Percentiles rank a stretch among this genome's conserved stretches.
phyloP scores from a whole-genome alignment of 2,113 vertebrate genomes.

The Pelvicachromis taeniatus region DNA sequence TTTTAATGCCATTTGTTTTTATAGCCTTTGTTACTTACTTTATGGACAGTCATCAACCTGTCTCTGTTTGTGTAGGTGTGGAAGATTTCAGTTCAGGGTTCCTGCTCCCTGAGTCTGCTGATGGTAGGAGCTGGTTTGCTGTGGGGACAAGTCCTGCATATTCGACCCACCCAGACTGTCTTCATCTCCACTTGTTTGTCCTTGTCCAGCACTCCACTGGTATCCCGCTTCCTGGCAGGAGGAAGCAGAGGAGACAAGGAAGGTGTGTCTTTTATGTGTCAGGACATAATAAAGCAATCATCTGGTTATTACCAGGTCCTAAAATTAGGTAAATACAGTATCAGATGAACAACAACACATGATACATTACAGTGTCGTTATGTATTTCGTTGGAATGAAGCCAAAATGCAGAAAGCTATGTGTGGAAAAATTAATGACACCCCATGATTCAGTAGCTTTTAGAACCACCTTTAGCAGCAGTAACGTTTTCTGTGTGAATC shows the following conservation, averaged over 20 bases:
- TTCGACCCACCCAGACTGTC: constrained; percentile 87
- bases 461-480: not conserved
- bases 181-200: constrained; percentile 95
- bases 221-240: constrained; percentile 90
- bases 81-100: constrained; percentile 92
- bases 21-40: not conserved
- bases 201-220: constrained; percentile 92
- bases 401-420: not conserved
- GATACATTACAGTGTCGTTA: not conserved
- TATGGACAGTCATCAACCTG: not conserved
- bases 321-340: not conserved
- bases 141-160: constrained; percentile 88
- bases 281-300: not conserved
- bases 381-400: not conserved
- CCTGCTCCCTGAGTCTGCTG: constrained; percentile 85
- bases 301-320: not conserved
- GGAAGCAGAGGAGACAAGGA: constrained; percentile 86
- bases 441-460: not conserved
- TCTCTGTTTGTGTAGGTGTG: constrained; percentile 80
- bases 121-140: constrained; percentile 89
- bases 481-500: not conserved
- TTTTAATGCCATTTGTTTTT: not conserved
- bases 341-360: not conserved
- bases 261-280: constrained; percentile 66
- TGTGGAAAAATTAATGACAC: not conserved